Conservation (phyloP, 37 sponge, comb jelly and placozoan genomes). For the Halichondria panicea region DNA sequence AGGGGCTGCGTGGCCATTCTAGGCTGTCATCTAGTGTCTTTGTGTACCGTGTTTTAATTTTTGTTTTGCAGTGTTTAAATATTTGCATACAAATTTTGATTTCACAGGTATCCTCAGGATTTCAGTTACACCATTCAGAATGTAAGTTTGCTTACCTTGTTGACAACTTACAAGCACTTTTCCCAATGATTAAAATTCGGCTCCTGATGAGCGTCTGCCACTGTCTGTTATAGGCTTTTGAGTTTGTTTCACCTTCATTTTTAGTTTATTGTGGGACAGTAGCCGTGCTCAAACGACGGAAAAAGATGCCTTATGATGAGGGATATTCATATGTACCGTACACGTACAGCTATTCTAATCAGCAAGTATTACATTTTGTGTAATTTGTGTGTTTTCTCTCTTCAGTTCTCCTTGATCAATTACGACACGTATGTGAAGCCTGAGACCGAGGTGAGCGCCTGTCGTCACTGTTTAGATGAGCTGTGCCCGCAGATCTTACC, state of each 20-base stretch:
- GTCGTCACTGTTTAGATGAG: neutral
- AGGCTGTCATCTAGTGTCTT: neutral
- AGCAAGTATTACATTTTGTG: neutral
- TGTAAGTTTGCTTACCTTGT: slow-evolving; percentile 48
- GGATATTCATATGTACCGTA: neutral
- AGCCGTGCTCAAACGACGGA: slow-evolving; percentile 12
- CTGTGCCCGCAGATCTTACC: neutral
- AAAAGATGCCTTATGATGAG: slow-evolving; percentile 71
- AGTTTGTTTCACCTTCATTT: no score
- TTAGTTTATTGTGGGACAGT: neutral
- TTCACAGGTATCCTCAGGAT: slow-evolving; percentile 87
- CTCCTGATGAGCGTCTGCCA: neutral
- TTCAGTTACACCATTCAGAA: slow-evolving; percentile 93
- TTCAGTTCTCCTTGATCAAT: slow-evolving; percentile 50
- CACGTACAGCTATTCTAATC: neutral
- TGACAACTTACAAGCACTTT: neutral
- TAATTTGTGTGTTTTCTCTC: neutral
- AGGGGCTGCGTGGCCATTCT: neutral
- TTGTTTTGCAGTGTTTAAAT: neutral
- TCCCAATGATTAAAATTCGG: slow-evolving; percentile 41
- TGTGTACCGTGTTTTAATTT: neutral
- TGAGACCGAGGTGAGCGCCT: slow-evolving; percentile 38
- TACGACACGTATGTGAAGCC: slow-evolving; percentile 70
- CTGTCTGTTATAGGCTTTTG: neutral
- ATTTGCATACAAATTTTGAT: neutral